Percentiles rank a stretch among this genome's conserved stretches.
These are phyloP conservation scores for Choloepus hoffmanni DNA, from an alignment of 2,113 vertebrate genomes.

Conservation along the genomic window DNA sequence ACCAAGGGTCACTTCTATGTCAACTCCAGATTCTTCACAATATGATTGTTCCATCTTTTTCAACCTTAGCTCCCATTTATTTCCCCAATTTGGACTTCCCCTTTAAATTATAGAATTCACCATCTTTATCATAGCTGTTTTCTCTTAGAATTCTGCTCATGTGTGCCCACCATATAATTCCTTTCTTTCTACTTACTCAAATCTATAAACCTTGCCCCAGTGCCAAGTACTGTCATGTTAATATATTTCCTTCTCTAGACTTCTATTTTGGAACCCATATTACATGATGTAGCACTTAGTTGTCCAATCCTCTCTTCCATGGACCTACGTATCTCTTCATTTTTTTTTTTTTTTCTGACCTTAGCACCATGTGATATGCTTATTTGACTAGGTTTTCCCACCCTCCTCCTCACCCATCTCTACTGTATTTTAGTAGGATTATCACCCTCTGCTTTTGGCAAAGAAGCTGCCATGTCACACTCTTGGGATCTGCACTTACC, in stretches of 20 bases:
- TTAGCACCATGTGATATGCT: neutral
- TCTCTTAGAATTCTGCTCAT: neutral
- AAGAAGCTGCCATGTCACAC: neutral
- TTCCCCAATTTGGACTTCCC: neutral
- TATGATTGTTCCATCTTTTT: neutral
- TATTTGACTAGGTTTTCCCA: neutral
- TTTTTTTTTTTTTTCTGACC: neutral
- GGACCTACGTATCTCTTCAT: neutral
- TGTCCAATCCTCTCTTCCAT: neutral
- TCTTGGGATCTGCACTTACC: slow-evolving; percentile 60
- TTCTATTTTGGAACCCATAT: neutral
- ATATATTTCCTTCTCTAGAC: neutral
- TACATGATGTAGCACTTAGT: neutral
- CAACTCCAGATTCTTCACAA: neutral
- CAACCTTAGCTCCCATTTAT: neutral
- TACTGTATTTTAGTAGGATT: too few species aligned
- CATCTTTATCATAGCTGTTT: neutral
- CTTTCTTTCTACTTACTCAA: neutral
- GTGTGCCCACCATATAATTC: neutral
- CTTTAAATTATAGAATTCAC: too few species aligned
- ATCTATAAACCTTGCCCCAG: neutral
- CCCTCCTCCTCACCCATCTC: neutral
- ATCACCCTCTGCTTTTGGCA: neutral
- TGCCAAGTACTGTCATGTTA: neutral
- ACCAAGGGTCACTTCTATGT: neutral